Evolutionary conservation across 2,113 vertebrate species (phyloP).

Genomic region (Sphyrna mokarran): DNA sequence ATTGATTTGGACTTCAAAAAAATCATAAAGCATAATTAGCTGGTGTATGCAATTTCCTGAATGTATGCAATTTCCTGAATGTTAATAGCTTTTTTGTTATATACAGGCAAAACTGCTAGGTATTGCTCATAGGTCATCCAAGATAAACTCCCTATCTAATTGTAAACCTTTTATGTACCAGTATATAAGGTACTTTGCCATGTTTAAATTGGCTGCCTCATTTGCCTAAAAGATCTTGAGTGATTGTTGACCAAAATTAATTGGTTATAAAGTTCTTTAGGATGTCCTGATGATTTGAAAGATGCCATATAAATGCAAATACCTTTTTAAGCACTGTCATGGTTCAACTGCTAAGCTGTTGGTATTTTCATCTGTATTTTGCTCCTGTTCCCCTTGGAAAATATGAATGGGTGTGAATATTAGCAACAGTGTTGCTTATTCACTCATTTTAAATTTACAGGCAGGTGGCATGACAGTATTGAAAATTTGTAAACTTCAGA

Average conservation of each 20-base stretch:
- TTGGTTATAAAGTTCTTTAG: neutral
- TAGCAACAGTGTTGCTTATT: neutral
- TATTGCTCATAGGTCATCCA: neutral
- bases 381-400: neutral
- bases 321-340: neutral
- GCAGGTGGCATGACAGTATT: neutral
- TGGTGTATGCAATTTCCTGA: neutral
- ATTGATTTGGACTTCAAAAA: neutral
- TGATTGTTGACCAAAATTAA: neutral
- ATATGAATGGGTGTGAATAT: neutral
- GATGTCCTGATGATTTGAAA: neutral
- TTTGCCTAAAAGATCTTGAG: neutral
- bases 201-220: neutral
- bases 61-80: neutral
- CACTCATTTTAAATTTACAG: neutral
- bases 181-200: neutral
- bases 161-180: neutral
- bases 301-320: neutral
- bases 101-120: neutral
- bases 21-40: neutral
- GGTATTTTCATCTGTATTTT: neutral
- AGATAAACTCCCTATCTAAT: neutral
- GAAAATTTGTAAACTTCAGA: neutral
- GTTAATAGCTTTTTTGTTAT: neutral
- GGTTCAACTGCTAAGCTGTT: neutral